Base-by-base conservation (phyloP, 2,113 vertebrate genomes). In the Chinchilla lanigera region DNA sequence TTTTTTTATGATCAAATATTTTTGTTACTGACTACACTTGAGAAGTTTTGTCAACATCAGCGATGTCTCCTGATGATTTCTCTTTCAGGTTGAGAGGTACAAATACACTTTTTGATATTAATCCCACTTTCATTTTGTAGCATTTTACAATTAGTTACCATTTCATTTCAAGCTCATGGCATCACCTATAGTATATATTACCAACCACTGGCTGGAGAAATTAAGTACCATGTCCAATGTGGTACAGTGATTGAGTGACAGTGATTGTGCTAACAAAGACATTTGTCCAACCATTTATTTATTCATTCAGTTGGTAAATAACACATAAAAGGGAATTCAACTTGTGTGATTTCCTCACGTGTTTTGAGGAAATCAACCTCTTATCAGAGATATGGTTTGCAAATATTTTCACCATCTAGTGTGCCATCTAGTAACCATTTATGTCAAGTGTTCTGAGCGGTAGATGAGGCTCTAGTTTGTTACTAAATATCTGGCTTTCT, bases 1-100 rank as follows among this genome's bases (percentile, higher is more conserved):
- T 60, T 97, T 94, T 94, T 63, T 96, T 90, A 86, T 94, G 54
- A 78, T 87, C 10, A 96, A 82, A 82, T 77, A 58, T 9, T 58
- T 96, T 91, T 81, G 84, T 81, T 92, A 67, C 54, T 63, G 22
- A 94, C 94, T 52, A 90, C 0, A 75, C 33, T 92, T 80, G 82
- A 94, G 80, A 41, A 58, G 77, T 82, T 77, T 92, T 83, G 50
- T 17, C 47, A 93, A 52, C 10, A 85, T 93, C 63, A 96, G 33
- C 38, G 22, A 60, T 26, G 69, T n/a, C 7, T 11, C 30, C 33
- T 44, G 56, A 65, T 35, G 13, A 35, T 67, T 4, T 90, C 67
- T 90, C 47, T 63, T 90, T 77, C 24, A 41, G 30, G 35, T 87
- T 30, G 44, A 65, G 41, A 89, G 94, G 73, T 77, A 69, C 2